phyloP scores from a whole-genome alignment of 2,113 vertebrate genomes.

The Labeo catla region DNA sequence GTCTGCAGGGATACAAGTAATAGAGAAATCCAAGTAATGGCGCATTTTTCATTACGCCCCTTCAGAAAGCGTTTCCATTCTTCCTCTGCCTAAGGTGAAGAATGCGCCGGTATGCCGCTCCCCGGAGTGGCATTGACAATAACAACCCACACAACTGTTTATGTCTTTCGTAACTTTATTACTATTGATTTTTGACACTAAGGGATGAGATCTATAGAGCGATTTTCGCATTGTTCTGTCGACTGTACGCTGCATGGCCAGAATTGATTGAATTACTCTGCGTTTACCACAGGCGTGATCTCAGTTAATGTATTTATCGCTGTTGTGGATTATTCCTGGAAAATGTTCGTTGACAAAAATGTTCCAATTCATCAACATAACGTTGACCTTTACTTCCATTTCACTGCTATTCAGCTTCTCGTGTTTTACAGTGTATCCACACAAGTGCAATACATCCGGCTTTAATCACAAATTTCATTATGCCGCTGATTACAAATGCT shows the following conservation, averaged over 20 bases:
- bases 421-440: conserved; percentile 37
- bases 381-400: conserved; percentile 27
- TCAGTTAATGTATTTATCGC: background rate
- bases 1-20: conserved; percentile 37
- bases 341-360: conserved; percentile 1
- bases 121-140: conserved; percentile 57
- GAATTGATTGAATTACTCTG: conserved; percentile 55
- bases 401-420: background rate
- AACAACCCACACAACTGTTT: conserved; percentile 58
- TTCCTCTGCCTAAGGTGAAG: conserved; percentile 10
- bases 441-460: background rate
- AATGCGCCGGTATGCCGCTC: conserved; percentile 14
- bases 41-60: conserved; percentile 12
- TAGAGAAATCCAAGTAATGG: conserved; percentile 43
- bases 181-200: conserved; percentile 64
- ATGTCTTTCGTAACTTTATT: conserved; percentile 64
- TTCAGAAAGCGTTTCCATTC: conserved; percentile 12
- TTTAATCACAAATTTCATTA: background rate
- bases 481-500: conserved; percentile 56
- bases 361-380: conserved; percentile 23
- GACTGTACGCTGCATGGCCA: conserved; percentile 60
- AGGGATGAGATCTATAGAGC: conserved; percentile 60
- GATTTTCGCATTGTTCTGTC: conserved; percentile 31
- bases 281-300: background rate
- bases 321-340: conserved; percentile 21